Evolutionary conservation across 2,888 invertebrate genomes (phyloP), one percentile per base, ranked within the genome.

Genomic region (Drosophila sordidula): DNA sequence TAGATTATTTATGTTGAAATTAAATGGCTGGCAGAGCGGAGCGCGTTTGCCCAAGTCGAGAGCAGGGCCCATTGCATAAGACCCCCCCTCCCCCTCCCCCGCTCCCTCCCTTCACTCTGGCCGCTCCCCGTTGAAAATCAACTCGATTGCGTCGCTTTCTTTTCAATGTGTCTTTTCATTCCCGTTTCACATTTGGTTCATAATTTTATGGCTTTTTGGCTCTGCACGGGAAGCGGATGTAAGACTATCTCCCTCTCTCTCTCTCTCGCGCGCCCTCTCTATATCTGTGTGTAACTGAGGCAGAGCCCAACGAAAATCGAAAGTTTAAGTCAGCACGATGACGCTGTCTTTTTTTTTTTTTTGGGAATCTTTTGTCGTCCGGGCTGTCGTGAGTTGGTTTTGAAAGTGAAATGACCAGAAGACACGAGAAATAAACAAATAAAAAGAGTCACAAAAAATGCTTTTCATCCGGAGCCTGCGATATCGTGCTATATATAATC

Each of bases 401-500:
- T 86, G 89, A 86, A 88, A 86, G 89, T 86, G 89, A 86, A 86
- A 89, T 83, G 86, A 88, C 78, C 84, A 77, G 71, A 77, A 69
- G 46, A 29, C 12, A 38, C 38, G 14, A 38, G 18, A 62, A 59
- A 45, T 34, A 14, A 45, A 38, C 49, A 73, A 49, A 52, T 29
- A 54, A 45, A 50, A 41, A 51, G 50, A 41, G 65, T 51, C 38
- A 50, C 16, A 47, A 54, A 58, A 38, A 38, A 11, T 45, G 39
- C 32, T 56, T 51, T 16, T 32, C 52, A 12, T 26, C n/a, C 39
- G 2, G 29, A 26, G n/a, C 54, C 47, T 25, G 42, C 26, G 16
- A 29, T 38, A n/a, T 9, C n/a, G 18, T n/a, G 14, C 9, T 29
- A n/a, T 18, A n/a, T 16, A 14, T 8, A 34, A 44, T 36, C 5